These are phyloP conservation scores for Phenganax marumi DNA, from an alignment of 92 coral and sea anemone species.

Conservation along the genomic window DNA sequence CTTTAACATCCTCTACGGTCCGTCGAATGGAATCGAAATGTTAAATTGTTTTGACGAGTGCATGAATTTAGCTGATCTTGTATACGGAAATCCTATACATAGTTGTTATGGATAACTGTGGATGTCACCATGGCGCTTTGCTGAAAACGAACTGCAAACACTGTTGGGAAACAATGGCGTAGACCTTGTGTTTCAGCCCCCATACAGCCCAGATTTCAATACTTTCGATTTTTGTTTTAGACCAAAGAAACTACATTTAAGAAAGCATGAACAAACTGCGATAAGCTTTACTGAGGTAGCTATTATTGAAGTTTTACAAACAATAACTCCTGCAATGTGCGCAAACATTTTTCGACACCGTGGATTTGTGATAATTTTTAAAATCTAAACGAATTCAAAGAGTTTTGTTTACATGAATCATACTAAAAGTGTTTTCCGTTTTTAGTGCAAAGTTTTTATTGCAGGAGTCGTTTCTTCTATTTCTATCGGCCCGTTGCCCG, in stretches of 20 bases:
- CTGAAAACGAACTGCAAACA: conserved; percentile 37
- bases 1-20: conserved; percentile 46
- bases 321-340: conserved; percentile 34
- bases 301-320: conserved; percentile 48
- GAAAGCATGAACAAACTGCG: conserved; percentile 48
- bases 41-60: conserved; percentile 49
- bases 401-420: too few relatives aligned
- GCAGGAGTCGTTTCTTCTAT: conserved; percentile 31
- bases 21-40: conserved; percentile 59
- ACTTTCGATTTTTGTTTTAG: conserved; percentile 50
- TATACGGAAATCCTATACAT: conserved; percentile 43
- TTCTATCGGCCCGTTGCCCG: conserved; percentile 43
- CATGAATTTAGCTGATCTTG: conserved; percentile 34
- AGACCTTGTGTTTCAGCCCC: conserved; percentile 53
- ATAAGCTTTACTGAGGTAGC: conserved; percentile 49
- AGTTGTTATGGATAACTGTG: conserved; percentile 22
- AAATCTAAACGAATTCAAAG: too few relatives aligned
- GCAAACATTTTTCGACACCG: conserved; percentile 31
- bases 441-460: too few relatives aligned
- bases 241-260: conserved; percentile 43
- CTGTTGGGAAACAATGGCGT: conserved; percentile 44
- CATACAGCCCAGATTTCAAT: conserved; percentile 51
- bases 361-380: conserved; percentile 41
- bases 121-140: conserved; percentile 25
- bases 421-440: too few relatives aligned